Evolutionary conservation across 2,113 vertebrate species (phyloP).

Genomic region (Indicator maculatus): DNA sequence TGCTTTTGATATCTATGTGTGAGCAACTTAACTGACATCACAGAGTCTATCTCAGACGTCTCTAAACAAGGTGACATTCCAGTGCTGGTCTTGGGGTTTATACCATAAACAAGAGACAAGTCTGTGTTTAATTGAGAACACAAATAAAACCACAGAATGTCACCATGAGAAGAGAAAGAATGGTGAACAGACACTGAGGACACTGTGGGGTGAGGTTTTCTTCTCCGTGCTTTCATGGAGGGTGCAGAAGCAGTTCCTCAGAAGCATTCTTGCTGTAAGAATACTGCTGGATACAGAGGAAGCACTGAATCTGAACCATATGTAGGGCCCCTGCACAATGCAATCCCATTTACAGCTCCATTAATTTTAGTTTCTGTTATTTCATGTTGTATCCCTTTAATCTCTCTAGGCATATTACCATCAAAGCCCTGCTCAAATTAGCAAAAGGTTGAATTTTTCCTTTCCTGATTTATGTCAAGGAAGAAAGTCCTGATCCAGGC

Average conservation of each 20-base stretch:
- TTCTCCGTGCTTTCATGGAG: background rate
- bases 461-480: background rate
- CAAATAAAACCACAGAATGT: background rate
- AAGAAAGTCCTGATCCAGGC: background rate
- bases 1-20: background rate
- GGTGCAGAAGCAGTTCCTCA: constrained; percentile 10
- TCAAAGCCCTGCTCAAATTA: constrained; percentile 20
- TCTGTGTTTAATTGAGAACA: background rate
- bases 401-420: background rate
- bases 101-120: background rate
- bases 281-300: constrained; percentile 35
- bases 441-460: background rate
- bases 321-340: background rate
- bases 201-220: background rate
- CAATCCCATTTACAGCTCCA: constrained; percentile 16
- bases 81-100: background rate
- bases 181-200: background rate
- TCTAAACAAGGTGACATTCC: background rate
- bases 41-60: background rate
- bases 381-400: constrained; percentile 39
- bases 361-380: constrained; percentile 51
- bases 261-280: constrained; percentile 14
- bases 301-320: constrained; percentile 18
- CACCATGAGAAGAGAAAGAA: background rate
- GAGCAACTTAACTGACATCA: background rate